Evolutionary conservation across 2,888 invertebrate genomes (phyloP).

Genomic region (Abscondita cerata): DNA sequence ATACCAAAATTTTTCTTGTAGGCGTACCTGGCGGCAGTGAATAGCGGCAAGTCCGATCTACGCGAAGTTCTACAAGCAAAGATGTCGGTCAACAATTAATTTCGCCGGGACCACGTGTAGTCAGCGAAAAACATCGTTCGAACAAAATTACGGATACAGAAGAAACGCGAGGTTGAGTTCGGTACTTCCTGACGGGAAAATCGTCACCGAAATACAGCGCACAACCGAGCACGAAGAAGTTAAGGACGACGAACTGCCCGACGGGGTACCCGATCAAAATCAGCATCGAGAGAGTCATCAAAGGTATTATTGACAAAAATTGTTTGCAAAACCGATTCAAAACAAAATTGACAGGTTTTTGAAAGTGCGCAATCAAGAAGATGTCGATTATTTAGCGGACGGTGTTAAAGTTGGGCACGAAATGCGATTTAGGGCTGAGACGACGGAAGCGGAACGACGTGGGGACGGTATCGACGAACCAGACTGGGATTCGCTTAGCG

Average conservation of each 20-base stretch:
- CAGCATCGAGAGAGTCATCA: constrained; percentile 61
- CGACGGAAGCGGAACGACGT: constrained; percentile 79
- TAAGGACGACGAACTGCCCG: constrained; percentile 79
- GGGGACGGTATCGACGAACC: constrained; percentile 73
- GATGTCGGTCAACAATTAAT: constrained; percentile 69
- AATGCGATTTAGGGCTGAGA: constrained; percentile 81
- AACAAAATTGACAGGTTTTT: constrained; percentile 57
- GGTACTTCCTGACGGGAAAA: constrained; percentile 80
- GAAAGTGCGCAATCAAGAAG: constrained; percentile 80
- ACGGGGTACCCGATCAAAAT: constrained; percentile 62
- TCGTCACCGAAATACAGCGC: constrained; percentile 84
- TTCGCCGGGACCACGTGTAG: constrained; percentile 72
- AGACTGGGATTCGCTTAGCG: constrained; percentile 82
- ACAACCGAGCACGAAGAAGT: constrained; percentile 86
- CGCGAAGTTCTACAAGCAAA: constrained; percentile 68
- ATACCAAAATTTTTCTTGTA: constrained; percentile 53
- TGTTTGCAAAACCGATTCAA: background rate
- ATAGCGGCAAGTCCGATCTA: constrained; percentile 70
- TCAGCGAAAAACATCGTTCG: constrained; percentile 78
- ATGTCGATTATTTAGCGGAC: constrained; percentile 83
- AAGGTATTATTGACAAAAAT: constrained; percentile 43
- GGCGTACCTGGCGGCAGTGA: constrained; percentile 79
- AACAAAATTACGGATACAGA: constrained; percentile 87
- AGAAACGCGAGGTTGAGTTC: constrained; percentile 80
- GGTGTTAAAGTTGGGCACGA: constrained; percentile 82